These are phyloP conservation scores for Odontothrips loti DNA, from an alignment of 2,888 invertebrate species.

Conservation along the genomic window DNA sequence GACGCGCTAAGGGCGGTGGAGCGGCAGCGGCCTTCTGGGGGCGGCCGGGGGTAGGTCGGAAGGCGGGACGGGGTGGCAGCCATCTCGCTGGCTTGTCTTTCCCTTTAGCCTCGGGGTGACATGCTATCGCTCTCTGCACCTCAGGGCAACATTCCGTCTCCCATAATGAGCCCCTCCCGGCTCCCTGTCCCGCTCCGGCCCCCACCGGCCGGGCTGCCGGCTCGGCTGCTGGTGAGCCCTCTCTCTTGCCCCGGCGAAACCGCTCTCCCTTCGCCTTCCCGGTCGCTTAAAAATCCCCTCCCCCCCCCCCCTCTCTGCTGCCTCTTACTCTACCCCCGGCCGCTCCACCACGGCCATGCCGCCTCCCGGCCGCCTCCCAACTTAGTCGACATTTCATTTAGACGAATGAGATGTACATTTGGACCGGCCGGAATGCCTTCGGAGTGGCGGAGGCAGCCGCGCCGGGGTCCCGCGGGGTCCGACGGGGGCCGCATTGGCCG, in stretches of 20 bases:
- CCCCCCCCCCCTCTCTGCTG: neutral
- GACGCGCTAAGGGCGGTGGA: neutral
- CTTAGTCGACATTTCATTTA: slow-evolving; percentile 19
- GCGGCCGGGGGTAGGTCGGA: neutral
- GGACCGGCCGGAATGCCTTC: neutral
- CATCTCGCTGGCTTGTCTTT: slow-evolving; percentile 5
- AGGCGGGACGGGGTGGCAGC: neutral
- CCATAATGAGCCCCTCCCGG: neutral
- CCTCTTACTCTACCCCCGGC: neutral
- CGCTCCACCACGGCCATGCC: neutral
- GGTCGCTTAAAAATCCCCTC: neutral
- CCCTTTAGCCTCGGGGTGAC: slow-evolving; percentile 11
- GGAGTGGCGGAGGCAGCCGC: no score
- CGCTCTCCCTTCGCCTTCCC: neutral
- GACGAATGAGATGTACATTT: slow-evolving; percentile 22
- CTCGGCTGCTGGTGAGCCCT: neutral
- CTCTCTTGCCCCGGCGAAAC: neutral
- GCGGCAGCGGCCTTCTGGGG: neutral
- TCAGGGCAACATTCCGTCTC: slow-evolving; percentile 15
- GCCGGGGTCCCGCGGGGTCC: neutral
- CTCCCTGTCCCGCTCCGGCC: neutral
- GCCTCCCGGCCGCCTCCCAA: neutral
- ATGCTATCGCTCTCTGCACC: slow-evolving; percentile 22
- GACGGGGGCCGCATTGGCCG: neutral
- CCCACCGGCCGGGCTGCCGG: neutral